A percentile compares a stretch with the other conserved stretches of the same genome.
Evolutionary conservation across 2,797 vertebrate species (phyloP).

Genomic region (Squalus acanthias): DNA sequence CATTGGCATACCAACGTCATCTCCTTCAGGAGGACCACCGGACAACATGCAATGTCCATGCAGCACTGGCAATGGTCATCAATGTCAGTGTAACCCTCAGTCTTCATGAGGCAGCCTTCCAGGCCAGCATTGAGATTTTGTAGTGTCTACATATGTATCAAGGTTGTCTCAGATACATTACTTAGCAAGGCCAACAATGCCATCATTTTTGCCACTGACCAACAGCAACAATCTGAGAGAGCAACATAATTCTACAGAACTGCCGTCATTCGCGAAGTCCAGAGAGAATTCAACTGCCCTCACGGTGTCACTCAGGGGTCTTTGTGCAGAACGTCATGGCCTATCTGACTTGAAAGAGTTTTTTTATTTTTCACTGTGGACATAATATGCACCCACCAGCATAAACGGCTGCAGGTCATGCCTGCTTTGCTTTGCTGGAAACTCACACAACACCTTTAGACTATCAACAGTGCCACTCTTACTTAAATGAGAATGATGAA

Average conservation of each 20-base stretch:
- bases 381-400: too few species aligned
- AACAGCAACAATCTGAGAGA: background rate
- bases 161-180: background rate
- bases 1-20: background rate
- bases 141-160: background rate
- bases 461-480: background rate
- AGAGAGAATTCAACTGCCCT: background rate
- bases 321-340: too few species aligned
- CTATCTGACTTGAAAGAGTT: too few species aligned
- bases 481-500: background rate
- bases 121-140: background rate
- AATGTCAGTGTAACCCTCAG: too few species aligned
- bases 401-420: too few species aligned
- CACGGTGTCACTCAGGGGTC: too few species aligned
- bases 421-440: too few species aligned
- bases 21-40: background rate
- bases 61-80: background rate
- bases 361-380: too few species aligned
- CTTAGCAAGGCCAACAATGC: too few species aligned
- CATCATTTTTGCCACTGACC: background rate
- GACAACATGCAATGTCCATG: background rate
- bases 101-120: background rate
- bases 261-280: background rate
- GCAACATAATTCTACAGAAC: background rate
- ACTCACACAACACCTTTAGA: background rate